Conservation (phyloP, 2,797 vertebrate species). For the Platalea minor region DNA sequence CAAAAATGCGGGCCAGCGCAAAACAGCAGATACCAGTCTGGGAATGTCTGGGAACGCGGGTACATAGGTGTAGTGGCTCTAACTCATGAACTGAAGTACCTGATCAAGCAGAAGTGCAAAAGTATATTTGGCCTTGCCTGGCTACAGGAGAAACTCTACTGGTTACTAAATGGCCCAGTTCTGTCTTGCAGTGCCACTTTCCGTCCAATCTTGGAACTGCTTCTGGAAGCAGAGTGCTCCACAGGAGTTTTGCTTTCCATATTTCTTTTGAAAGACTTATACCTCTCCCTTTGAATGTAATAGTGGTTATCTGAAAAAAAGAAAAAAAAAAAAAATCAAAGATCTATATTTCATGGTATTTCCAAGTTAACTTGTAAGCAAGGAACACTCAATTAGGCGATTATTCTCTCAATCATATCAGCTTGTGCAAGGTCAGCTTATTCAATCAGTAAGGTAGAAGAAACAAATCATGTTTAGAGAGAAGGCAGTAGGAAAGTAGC, state of each 20-base stretch:
- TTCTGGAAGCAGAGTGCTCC: not conserved
- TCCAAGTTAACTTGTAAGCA: not conserved
- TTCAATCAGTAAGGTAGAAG: not conserved
- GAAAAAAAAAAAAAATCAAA: not conserved
- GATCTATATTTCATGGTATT: not conserved
- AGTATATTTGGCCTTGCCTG: not conserved
- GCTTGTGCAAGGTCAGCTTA: not conserved
- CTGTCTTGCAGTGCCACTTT: not conserved
- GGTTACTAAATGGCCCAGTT: not conserved
- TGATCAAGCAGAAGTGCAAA: not conserved
- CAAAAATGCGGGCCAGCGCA: not conserved
- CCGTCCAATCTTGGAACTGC: not conserved
- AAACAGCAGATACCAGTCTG: not conserved
- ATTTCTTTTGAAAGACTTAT: not conserved
- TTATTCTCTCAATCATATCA: not conserved
- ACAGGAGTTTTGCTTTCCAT: fast-evolving
- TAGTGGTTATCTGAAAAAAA: not conserved
- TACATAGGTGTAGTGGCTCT: not conserved
- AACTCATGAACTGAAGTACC: not conserved
- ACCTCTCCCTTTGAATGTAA: not conserved
- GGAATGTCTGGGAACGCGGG: fast-evolving
- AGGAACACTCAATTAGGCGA: not conserved
- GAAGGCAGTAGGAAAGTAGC: not conserved
- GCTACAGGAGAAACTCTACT: not conserved
- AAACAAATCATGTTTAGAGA: not conserved